Percentiles rank a stretch among this genome's conserved stretches.
Conservation (phyloP, 2,797 vertebrate species). For the Anabas testudineus region DNA sequence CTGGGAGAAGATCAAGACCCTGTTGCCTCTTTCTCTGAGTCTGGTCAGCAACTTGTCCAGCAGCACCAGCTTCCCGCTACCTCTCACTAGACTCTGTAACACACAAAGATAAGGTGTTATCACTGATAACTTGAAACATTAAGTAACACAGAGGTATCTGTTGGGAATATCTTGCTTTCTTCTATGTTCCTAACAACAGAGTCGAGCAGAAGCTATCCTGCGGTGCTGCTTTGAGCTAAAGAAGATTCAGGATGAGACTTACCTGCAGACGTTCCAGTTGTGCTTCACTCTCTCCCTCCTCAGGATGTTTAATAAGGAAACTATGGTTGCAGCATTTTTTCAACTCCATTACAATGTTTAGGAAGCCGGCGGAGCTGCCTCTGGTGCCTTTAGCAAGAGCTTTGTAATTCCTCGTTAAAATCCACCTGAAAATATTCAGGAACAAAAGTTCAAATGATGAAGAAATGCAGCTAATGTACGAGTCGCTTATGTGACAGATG, state of each 20-base stretch:
- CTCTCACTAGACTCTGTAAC: slow-evolving; percentile 89
- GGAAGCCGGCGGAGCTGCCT: slow-evolving; percentile 96
- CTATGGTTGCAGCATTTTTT: slow-evolving; percentile 99
- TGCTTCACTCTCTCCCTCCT: slow-evolving; percentile 88
- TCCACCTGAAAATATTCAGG: slow-evolving; percentile 88
- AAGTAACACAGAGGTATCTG: background rate
- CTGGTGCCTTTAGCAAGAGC: slow-evolving; percentile 94
- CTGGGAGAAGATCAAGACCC: slow-evolving; percentile 99
- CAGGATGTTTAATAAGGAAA: slow-evolving; percentile 92
- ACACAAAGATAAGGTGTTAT: background rate
- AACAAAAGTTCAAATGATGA: slow-evolving; percentile 42
- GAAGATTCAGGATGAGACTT: slow-evolving; percentile 9
- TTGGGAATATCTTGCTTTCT: background rate
- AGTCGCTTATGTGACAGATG: background rate
- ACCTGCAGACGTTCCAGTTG: slow-evolving; percentile 91
- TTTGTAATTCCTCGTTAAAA: slow-evolving; percentile 98
- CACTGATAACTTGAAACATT: background rate
- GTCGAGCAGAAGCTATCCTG: slow-evolving; percentile 12
- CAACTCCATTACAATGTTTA: slow-evolving; percentile 99
- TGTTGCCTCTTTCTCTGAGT: slow-evolving; percentile 93
- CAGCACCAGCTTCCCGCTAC: slow-evolving; percentile 97
- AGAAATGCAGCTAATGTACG: background rate
- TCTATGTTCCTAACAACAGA: slow-evolving; percentile 3
- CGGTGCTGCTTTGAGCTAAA: slow-evolving; percentile 46
- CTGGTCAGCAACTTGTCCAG: slow-evolving; percentile 96